These are phyloP conservation scores for Ectemnius cavifrons DNA, from an alignment of 2,888 invertebrate genomes.

Conservation along the genomic window DNA sequence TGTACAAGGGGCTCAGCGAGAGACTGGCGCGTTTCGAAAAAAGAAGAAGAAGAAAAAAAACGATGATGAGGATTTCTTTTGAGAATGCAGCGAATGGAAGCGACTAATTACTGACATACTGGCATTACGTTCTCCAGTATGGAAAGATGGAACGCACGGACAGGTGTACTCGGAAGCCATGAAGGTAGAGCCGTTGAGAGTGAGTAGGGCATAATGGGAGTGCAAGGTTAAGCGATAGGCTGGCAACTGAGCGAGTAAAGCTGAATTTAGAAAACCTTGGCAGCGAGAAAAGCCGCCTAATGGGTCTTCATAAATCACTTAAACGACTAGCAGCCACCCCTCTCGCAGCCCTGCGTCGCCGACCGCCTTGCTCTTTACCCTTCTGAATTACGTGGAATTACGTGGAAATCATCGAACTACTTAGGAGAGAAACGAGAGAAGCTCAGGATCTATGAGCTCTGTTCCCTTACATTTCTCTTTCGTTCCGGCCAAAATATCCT, in stretches of 20 bases:
- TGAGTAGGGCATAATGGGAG: neutral
- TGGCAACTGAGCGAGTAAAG: slow-evolving; percentile 26
- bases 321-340: neutral
- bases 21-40: neutral
- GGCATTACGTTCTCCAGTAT: neutral
- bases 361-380: neutral
- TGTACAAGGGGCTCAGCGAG: too few relatives aligned
- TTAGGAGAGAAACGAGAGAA: too few relatives aligned
- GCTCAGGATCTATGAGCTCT: too few relatives aligned
- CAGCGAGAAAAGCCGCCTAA: slow-evolving; percentile 28
- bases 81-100: neutral
- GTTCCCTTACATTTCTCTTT: too few relatives aligned
- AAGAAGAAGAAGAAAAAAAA: neutral
- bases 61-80: neutral
- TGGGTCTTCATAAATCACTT: slow-evolving; percentile 21
- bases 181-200: neutral
- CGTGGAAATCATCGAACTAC: too few relatives aligned
- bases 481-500: too few relatives aligned
- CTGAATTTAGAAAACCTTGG: slow-evolving; percentile 57
- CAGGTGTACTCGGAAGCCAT: neutral
- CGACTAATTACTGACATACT: neutral
- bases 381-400: too few relatives aligned
- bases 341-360: neutral
- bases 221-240: slow-evolving; percentile 14
- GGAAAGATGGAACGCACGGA: too few relatives aligned